Percentiles rank a stretch among this genome's conserved stretches.
These are phyloP conservation scores for Macheiramphus alcinus DNA, from an alignment of 2,113 vertebrate species.

Conservation along the genomic window DNA sequence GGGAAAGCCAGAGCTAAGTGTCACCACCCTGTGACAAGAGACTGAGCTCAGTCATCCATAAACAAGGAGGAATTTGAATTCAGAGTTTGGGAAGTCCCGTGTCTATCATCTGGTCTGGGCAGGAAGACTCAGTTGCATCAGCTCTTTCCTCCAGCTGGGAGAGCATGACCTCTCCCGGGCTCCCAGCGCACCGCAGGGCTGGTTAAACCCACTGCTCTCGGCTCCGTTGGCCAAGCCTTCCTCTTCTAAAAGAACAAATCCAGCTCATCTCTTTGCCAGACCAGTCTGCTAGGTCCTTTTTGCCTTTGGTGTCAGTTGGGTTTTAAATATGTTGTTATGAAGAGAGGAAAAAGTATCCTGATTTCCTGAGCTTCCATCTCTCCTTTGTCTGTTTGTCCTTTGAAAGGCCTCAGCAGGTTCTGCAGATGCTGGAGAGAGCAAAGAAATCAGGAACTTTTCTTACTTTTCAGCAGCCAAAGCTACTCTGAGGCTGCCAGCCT, in stretches of 20 bases:
- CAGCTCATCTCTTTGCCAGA: background rate
- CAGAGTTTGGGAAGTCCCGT: background rate
- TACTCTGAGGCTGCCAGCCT: background rate
- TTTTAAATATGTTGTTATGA: background rate
- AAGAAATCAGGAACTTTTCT: background rate
- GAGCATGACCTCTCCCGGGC: background rate
- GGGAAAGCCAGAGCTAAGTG: background rate
- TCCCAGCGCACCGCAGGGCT: rapidly evolving
- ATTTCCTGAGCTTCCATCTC: background rate
- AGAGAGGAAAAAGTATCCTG: background rate
- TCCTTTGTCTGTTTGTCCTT: background rate
- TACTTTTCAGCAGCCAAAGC: background rate
- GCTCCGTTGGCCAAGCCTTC: background rate
- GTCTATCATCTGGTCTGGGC: background rate
- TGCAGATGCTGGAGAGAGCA: background rate
- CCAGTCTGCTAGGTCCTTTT: rapidly evolving
- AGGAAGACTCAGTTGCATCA: background rate
- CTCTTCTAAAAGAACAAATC: background rate
- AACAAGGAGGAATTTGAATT: background rate
- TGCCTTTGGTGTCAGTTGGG: too few species aligned
- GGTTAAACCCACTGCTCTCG: rapidly evolving
- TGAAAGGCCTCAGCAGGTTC: too few species aligned
- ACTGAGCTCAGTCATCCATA: background rate
- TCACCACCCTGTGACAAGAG: background rate
- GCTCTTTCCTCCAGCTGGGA: background rate